phyloP scores from a whole-genome alignment of 2,113 vertebrate genomes.

The Podocnemis expansa region DNA sequence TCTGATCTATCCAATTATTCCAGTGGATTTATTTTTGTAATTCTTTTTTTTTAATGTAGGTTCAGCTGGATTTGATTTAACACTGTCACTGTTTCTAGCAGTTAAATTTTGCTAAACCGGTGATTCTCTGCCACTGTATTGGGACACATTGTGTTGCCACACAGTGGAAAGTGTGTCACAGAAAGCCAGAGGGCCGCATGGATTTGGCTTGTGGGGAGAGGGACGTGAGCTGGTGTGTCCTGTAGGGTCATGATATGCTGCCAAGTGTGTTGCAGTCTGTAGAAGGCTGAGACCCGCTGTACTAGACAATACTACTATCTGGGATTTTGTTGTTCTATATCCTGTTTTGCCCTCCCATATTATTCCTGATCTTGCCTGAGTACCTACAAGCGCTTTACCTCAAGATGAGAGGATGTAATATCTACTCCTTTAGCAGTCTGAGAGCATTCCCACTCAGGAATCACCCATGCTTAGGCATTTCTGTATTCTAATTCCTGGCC shows the following conservation, averaged over 20 bases:
- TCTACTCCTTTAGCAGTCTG: neutral
- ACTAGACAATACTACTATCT: neutral
- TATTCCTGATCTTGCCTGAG: neutral
- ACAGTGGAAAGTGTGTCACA: too few relatives aligned
- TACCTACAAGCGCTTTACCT: neutral
- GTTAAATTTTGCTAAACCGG: neutral
- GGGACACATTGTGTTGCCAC: too few relatives aligned
- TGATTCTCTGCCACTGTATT: too few relatives aligned
- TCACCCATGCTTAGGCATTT: neutral
- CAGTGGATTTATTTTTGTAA: constrained; percentile 4
- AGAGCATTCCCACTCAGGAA: neutral
- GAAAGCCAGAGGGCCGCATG: too few relatives aligned
- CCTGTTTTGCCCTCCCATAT: neutral
- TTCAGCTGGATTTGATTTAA: neutral
- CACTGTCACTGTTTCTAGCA: neutral
- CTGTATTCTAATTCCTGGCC: neutral
- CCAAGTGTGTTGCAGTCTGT: too few relatives aligned
- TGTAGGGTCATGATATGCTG: too few relatives aligned
- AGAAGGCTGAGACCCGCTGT: too few relatives aligned
- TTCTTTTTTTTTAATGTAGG: constrained; percentile 4
- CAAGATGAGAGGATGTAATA: neutral
- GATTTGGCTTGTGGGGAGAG: too few relatives aligned
- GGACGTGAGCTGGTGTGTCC: too few relatives aligned
- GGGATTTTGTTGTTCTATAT: neutral
- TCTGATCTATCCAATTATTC: neutral